Conservation (phyloP, 2,888 invertebrate species). For the Eumacrocentrus americanus region DNA sequence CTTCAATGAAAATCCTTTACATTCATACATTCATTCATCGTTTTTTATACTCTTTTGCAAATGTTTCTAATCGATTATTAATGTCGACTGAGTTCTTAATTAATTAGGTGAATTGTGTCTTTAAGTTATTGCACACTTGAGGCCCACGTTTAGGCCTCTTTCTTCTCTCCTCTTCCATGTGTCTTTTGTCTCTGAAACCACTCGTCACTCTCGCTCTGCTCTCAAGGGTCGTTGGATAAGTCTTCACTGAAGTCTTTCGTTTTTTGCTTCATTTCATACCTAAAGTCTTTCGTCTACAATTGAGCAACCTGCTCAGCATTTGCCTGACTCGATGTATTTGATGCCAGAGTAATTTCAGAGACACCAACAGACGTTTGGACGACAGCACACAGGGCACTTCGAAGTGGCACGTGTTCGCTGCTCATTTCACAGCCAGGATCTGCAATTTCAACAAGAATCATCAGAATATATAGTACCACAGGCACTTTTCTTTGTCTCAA, state of each 20-base stretch:
- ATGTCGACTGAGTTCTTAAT: slow-evolving; percentile 16
- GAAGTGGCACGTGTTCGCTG: slow-evolving; percentile 55
- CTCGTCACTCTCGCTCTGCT: neutral
- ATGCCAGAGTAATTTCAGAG: slow-evolving; percentile 53
- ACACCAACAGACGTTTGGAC: slow-evolving; percentile 56
- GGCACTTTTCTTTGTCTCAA: too few species aligned
- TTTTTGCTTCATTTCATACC: neutral
- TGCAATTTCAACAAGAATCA: slow-evolving; percentile 48
- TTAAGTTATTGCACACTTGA: neutral
- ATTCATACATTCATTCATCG: neutral
- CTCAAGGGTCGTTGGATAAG: neutral
- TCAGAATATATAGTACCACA: too few species aligned
- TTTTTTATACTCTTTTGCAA: neutral
- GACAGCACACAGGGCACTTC: slow-evolving; percentile 52
- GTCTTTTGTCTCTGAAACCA: neutral
- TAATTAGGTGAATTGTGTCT: neutral
- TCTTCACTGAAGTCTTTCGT: neutral
- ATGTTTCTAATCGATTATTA: slow-evolving; percentile 8
- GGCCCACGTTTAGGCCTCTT: too few species aligned
- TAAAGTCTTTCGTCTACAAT: slow-evolving; percentile 40
- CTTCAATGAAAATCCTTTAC: neutral
- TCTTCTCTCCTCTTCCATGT: too few species aligned
- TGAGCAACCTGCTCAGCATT: slow-evolving; percentile 51
- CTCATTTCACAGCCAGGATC: slow-evolving; percentile 52
- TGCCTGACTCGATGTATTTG: slow-evolving; percentile 49